phyloP scores from a whole-genome alignment of 2,797 vertebrate species.

The Taenioides sp. region DNA sequence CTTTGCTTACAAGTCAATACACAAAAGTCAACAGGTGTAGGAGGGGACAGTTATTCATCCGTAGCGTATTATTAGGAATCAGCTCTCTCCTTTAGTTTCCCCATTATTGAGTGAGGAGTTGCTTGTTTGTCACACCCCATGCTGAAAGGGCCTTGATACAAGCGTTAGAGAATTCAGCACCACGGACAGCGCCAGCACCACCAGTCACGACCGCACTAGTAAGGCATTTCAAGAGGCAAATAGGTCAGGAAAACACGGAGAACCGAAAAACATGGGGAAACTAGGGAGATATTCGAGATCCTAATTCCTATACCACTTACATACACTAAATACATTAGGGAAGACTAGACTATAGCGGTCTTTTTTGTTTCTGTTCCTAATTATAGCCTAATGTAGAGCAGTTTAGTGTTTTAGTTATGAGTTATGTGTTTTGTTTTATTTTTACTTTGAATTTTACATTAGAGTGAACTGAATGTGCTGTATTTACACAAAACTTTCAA shows the following conservation, averaged over 20 bases:
- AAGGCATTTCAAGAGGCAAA: too few species aligned
- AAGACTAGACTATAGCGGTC: neutral
- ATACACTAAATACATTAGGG: neutral
- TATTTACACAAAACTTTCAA: too few species aligned
- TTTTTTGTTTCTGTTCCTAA: neutral
- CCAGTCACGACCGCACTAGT: slow-evolving; percentile 15
- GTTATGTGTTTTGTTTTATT: too few species aligned
- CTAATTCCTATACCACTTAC: neutral
- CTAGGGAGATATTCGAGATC: neutral
- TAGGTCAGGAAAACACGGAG: too few species aligned
- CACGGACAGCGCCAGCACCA: slow-evolving; percentile 11
- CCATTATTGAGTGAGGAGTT: slow-evolving; percentile 11
- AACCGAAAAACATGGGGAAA: neutral
- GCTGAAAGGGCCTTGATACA: slow-evolving; percentile 20
- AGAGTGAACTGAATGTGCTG: neutral
- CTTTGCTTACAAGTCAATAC: neutral
- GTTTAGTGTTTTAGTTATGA: too few species aligned
- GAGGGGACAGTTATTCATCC: neutral
- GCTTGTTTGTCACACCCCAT: slow-evolving; percentile 59
- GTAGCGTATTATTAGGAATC: neutral
- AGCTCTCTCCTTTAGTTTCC: slow-evolving; percentile 6
- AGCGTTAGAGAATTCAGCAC: slow-evolving; percentile 42
- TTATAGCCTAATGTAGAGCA: neutral
- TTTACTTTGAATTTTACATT: neutral
- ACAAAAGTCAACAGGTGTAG: slow-evolving; percentile 39